Conservation (phyloP, 2,888 invertebrate genomes). For the Seira ritae region DNA sequence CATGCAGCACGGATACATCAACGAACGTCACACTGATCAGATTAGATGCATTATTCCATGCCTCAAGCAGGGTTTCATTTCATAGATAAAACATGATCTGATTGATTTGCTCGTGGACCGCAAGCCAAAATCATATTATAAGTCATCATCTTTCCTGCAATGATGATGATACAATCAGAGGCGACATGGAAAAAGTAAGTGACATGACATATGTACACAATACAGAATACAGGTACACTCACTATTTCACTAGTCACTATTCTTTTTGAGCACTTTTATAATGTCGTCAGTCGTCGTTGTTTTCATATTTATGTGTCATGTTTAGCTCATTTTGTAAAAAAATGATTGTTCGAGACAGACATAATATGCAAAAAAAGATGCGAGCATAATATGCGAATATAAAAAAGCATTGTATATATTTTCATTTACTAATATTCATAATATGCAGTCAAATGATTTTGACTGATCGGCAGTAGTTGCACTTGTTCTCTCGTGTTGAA, state of each 20-base stretch:
- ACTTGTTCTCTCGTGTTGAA: background rate
- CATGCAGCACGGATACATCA: too few species aligned
- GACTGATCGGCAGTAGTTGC: conserved; percentile 9
- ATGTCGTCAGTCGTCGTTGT: too few species aligned
- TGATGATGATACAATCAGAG: background rate
- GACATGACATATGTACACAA: background rate
- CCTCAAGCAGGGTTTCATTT: background rate
- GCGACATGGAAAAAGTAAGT: background rate
- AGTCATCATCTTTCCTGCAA: background rate
- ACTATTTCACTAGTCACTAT: background rate
- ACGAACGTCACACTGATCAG: background rate
- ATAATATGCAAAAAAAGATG: background rate
- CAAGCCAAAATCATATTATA: conserved; percentile 8
- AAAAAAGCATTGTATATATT: conserved; percentile 9
- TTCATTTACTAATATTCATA: conserved; percentile 15
- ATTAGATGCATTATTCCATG: background rate
- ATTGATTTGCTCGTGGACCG: conserved; percentile 47
- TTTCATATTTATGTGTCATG: background rate
- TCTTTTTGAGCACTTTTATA: too few species aligned
- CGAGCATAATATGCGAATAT: background rate
- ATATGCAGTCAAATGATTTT: conserved; percentile 4
- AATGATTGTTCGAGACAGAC: background rate
- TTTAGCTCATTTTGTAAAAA: background rate
- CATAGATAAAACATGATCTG: conserved; percentile 49
- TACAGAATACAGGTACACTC: background rate